phyloP scores from a whole-genome alignment of 2,888 invertebrate genomes.

The Macaria liturata region DNA sequence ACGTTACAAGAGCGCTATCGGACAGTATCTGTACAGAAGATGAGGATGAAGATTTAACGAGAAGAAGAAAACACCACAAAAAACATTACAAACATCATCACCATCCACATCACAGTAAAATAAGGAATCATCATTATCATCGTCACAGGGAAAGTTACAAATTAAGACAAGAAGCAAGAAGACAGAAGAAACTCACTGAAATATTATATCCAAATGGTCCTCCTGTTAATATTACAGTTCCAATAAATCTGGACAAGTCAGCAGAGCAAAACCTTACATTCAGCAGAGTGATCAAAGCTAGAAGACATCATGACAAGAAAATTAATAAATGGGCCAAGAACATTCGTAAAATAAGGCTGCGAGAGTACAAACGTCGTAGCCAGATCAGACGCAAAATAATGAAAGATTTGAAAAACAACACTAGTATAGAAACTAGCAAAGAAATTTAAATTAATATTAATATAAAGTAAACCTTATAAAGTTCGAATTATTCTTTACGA shows the following conservation, averaged over 20 bases:
- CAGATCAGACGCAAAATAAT: too few relatives aligned
- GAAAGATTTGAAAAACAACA: background rate
- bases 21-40: too few relatives aligned
- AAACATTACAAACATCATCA: conserved; percentile 1
- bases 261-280: conserved; percentile 6
- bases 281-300: conserved; percentile 14
- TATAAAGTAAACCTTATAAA: too few relatives aligned
- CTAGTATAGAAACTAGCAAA: background rate
- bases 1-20: too few relatives aligned
- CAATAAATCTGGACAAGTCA: conserved; percentile 2
- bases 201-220: conserved; percentile 20
- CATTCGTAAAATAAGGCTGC: conserved; percentile 1
- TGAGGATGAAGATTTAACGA: too few relatives aligned
- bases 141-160: conserved; percentile 6
- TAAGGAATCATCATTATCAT: conserved; percentile 1
- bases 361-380: background rate
- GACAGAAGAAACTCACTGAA: conserved; percentile 6
- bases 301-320: conserved; percentile 10
- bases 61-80: background rate
- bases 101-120: background rate
- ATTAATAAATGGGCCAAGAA: conserved; percentile 9
- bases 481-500: too few relatives aligned
- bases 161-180: conserved; percentile 2
- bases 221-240: background rate
- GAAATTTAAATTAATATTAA: background rate